These are phyloP conservation scores for Bos indicus DNA, from an alignment of 2,113 vertebrate species.

Conservation along the genomic window DNA sequence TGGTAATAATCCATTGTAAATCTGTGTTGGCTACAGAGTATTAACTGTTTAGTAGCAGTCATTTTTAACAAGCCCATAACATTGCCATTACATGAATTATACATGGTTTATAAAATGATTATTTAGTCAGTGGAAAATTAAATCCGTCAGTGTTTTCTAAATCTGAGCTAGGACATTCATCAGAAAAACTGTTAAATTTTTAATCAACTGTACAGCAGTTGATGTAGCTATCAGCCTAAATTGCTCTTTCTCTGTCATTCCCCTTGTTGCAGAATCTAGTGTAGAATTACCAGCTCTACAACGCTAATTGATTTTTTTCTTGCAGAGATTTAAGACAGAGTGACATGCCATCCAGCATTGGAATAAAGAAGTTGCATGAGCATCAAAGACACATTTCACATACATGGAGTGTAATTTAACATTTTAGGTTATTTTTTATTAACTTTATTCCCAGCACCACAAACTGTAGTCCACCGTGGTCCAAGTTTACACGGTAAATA, in stretches of 20 bases:
- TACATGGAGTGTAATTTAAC: constrained; percentile 22
- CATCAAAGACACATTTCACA: constrained; percentile 56
- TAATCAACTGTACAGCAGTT: constrained; percentile 80
- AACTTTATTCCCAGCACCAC: neutral
- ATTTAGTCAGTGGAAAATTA: constrained; percentile 86
- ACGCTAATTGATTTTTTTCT: constrained; percentile 77
- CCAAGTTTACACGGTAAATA: neutral
- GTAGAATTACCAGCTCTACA: constrained; percentile 53
- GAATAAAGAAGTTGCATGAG: constrained; percentile 48
- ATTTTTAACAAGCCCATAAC: constrained; percentile 77
- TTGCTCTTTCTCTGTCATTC: constrained; percentile 73
- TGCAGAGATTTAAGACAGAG: constrained; percentile 69
- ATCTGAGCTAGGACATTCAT: constrained; percentile 83
- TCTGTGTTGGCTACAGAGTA: constrained; percentile 33
- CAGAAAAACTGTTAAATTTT: constrained; percentile 84
- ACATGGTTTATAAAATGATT: constrained; percentile 83
- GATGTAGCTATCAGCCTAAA: constrained; percentile 80
- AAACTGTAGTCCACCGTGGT: neutral
- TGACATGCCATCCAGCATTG: constrained; percentile 29
- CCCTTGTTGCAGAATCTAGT: constrained; percentile 66
- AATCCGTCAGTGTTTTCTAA: constrained; percentile 83
- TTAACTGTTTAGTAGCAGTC: constrained; percentile 79
- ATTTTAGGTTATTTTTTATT: neutral
- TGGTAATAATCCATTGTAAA: constrained; percentile 45
- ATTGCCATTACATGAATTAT: constrained; percentile 81